Base-by-base conservation (phyloP, 2,113 vertebrate genomes). In the Heterocephalus glaber region DNA sequence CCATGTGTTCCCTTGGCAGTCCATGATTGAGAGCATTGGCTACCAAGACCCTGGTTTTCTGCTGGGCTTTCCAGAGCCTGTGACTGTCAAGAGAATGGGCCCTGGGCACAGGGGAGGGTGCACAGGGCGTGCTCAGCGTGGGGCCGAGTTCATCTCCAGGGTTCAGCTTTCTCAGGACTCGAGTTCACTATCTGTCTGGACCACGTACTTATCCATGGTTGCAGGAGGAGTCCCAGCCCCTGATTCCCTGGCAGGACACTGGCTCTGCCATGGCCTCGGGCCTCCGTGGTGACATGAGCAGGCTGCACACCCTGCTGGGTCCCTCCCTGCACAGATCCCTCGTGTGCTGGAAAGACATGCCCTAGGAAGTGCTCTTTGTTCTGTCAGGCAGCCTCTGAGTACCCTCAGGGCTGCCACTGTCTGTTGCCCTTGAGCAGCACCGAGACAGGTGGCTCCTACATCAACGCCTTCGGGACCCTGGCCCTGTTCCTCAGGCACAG, bases 81-180 rank as follows among this genome's bases (percentile, higher is more conserved):
- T 72, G 1, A 0, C 4, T 30, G 65, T 79, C 49, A 47, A 33
- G 10, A 26, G 3, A 14, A 1, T 38, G 0, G 11, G 11, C 12
- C 7, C 1, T 0, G 63, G 38, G 13, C 3, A 4, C 0, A 1
- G 30, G 19, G 7, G 63, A 19, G 17, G 4, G 22, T 0, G 0
- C 2, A 0, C 49, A 17, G 38, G 12, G 52, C 70, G 77, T 14
- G 7, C 28, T 9, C 28, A 1, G 56, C 0, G 0, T 4, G 68
- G 70, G 66, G 22, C 8, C 49, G 17, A 2, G 1, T 44, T 22
- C 10, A 0, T 52, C 13, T 58, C 77, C 33, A 11, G 26, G 28
- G 0, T 7, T 2, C 2, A 4, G 58, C 3, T 7, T 2, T 28
- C 49, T 11, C 24, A 0, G 30, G 1, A 33, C 41, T 68, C 10